phyloP scores from a whole-genome alignment of 2,797 vertebrate genomes.

The Pseudochirops corinnae region DNA sequence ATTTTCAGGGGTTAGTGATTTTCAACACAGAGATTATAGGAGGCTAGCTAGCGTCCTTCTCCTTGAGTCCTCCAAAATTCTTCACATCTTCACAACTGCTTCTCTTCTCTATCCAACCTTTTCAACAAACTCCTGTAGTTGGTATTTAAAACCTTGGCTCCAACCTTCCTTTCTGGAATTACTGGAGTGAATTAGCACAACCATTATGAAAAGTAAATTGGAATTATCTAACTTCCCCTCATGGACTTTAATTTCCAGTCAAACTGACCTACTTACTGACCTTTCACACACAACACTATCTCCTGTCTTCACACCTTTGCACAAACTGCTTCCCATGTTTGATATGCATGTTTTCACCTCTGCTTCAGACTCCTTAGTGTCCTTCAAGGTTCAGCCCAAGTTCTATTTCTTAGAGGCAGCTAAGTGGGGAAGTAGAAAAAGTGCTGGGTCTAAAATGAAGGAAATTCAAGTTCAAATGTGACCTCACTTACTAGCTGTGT shows the following conservation, averaged over 20 bases:
- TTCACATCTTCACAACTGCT: background rate
- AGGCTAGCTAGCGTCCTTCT: background rate
- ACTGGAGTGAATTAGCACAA: too few relatives aligned
- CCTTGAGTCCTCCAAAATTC: background rate
- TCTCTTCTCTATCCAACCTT: background rate
- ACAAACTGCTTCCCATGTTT: background rate
- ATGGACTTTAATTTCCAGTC: background rate
- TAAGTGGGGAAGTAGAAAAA: background rate
- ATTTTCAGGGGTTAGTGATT: background rate
- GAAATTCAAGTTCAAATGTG: background rate
- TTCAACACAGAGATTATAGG: background rate
- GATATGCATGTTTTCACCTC: background rate
- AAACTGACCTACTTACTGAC: background rate
- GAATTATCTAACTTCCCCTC: background rate
- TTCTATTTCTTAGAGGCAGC: background rate
- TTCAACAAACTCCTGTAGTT: background rate
- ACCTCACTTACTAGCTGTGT: too few relatives aligned
- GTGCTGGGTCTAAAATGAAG: background rate
- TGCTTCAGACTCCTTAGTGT: background rate
- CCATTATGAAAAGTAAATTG: too few relatives aligned
- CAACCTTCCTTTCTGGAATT: background rate
- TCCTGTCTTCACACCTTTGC: background rate
- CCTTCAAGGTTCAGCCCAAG: background rate
- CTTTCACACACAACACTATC: too few relatives aligned
- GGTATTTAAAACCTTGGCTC: background rate